phyloP scores from a whole-genome alignment of 1,140 invertebrate species.

The Heterodera carotae region DNA sequence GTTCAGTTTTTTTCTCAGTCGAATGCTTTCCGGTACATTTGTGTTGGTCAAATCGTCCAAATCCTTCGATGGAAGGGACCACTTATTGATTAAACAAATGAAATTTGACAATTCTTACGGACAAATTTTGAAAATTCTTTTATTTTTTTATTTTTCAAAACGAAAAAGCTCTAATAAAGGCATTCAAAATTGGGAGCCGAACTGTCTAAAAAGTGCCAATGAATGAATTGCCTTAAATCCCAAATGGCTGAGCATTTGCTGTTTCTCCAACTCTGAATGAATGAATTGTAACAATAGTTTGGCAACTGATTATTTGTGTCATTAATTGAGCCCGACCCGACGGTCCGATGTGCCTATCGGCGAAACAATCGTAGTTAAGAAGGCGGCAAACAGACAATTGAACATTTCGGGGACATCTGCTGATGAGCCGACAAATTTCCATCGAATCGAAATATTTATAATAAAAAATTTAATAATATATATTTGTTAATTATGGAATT shows the following conservation, averaged over 20 bases:
- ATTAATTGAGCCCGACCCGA: constrained; percentile 4
- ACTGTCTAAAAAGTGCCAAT: not conserved
- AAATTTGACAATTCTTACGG: too few species aligned
- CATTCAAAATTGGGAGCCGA: too few species aligned
- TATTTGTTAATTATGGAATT: too few species aligned
- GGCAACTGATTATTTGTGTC: not conserved
- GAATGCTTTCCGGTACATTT: constrained; percentile 61
- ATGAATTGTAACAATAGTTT: not conserved
- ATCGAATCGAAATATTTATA: not conserved
- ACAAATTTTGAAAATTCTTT: too few species aligned
- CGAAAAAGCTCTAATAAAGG: too few species aligned
- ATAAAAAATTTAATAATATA: too few species aligned
- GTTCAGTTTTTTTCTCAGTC: constrained; percentile 47
- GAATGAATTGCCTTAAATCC: constrained; percentile 58
- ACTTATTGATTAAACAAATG: too few species aligned
- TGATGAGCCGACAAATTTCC: not conserved
- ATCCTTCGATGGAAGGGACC: too few species aligned
- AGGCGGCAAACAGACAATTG: constrained; percentile 9
- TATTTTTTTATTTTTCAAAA: too few species aligned
- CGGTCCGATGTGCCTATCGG: constrained; percentile 61
- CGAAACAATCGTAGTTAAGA: constrained; percentile 60
- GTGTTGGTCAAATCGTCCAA: constrained; percentile 59
- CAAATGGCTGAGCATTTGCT: constrained; percentile 61
- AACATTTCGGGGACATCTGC: not conserved
- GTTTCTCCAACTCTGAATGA: constrained; percentile 54